These are phyloP conservation scores for Leptinotarsa undecemlineata DNA, from an alignment of 1,140 invertebrate species.

Conservation along the genomic window DNA sequence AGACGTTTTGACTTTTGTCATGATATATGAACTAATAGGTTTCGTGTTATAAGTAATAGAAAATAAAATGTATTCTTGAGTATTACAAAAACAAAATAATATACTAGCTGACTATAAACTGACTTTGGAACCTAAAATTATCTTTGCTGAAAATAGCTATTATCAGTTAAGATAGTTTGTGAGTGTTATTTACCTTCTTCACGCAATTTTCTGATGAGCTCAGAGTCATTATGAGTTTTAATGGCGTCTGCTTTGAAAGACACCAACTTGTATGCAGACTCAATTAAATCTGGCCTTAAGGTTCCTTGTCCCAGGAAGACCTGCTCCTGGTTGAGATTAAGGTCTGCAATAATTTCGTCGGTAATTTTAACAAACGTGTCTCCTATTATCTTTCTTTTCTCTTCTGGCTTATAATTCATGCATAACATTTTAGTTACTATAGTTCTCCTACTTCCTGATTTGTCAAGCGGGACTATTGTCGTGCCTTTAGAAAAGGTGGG, in stretches of 20 bases:
- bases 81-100: too few relatives aligned
- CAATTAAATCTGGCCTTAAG: constrained; percentile 95
- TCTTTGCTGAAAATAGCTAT: too few relatives aligned
- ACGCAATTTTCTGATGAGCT: constrained; percentile 86
- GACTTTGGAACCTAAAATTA: too few relatives aligned
- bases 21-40: too few relatives aligned
- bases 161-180: too few relatives aligned
- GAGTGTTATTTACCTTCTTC: constrained; percentile 49
- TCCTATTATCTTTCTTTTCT: constrained; percentile 98
- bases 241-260: constrained; percentile 91
- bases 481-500: constrained; percentile 79
- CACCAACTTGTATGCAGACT: constrained; percentile 88
- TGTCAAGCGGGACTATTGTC: constrained; percentile 74
- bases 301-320: constrained; percentile 73
- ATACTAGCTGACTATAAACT: too few relatives aligned
- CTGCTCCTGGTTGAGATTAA: constrained; percentile 83
- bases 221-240: constrained; percentile 99
- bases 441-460: constrained; percentile 62
- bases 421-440: constrained; percentile 86
- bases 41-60: too few relatives aligned
- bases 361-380: constrained; percentile 95
- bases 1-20: too few relatives aligned
- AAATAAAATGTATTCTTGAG: too few relatives aligned
- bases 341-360: constrained; percentile 78
- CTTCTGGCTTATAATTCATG: constrained; percentile 87